Conservation (phyloP, 2,888 invertebrate species). For the Trypoxylon attenuatum region DNA sequence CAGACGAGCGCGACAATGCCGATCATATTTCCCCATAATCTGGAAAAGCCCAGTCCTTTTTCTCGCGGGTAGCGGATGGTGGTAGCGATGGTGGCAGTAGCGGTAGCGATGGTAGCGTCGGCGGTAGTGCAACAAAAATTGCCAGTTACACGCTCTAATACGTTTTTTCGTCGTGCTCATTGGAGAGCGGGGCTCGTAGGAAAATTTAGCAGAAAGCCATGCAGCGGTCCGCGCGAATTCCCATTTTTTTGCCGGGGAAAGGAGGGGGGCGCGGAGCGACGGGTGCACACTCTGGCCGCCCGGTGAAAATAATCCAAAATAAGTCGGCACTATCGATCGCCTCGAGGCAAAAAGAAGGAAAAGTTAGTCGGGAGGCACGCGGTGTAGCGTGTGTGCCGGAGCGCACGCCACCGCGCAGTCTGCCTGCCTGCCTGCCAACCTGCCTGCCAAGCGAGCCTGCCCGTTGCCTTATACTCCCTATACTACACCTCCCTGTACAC, state of each 20-base stretch:
- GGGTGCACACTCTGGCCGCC: constrained; percentile 40
- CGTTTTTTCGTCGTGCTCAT: constrained; percentile 52
- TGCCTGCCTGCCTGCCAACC: no score
- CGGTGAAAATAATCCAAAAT: constrained; percentile 67
- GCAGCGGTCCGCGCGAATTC: constrained; percentile 54
- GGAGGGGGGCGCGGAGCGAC: constrained; percentile 7
- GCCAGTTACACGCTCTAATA: constrained; percentile 47
- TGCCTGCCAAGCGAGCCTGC: no score
- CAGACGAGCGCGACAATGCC: constrained; percentile 24
- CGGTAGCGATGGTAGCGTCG: constrained; percentile 27
- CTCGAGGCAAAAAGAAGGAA: constrained; percentile 55
- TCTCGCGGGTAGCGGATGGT: constrained; percentile 9
- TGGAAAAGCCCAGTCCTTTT: constrained; percentile 16
- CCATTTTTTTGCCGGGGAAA: constrained; percentile 41
- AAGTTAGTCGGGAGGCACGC: constrained; percentile 46
- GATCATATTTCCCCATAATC: constrained; percentile 26
- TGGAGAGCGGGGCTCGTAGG: constrained; percentile 49
- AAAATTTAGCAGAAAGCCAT: constrained; percentile 55
- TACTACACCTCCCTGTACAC: constrained; percentile 37
- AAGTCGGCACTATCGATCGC: constrained; percentile 65
- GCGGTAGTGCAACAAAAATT: constrained; percentile 48
- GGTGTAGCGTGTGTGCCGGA: constrained; percentile 40
- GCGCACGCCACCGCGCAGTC: constrained; percentile 51
- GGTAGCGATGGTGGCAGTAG: constrained; percentile 21
- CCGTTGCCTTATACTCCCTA: not conserved